Percentiles rank a stretch among this genome's conserved stretches.
Evolutionary conservation across 2,888 invertebrate genomes (phyloP).

Genomic region (Tridacna crocea): DNA sequence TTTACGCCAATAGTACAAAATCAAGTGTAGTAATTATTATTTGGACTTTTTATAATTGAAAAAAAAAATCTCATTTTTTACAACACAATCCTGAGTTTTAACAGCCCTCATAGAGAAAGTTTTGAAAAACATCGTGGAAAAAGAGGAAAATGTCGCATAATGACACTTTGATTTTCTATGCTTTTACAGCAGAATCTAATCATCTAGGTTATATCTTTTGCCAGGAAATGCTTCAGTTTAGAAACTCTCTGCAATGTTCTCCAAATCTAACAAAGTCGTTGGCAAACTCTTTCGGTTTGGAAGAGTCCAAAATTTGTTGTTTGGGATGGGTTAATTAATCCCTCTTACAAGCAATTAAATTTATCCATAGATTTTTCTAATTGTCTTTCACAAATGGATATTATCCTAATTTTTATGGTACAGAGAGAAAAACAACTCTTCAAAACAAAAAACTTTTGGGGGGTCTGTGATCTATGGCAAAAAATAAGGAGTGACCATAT

Average conservation of each 20-base stretch:
- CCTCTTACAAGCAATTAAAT: background rate
- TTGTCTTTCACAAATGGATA: too few relatives aligned
- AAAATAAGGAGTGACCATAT: background rate
- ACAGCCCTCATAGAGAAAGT: background rate
- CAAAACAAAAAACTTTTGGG: background rate
- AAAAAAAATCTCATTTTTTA: background rate
- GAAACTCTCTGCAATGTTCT: too few relatives aligned
- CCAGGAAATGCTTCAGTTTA: background rate
- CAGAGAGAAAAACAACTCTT: too few relatives aligned
- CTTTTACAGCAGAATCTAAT: too few relatives aligned
- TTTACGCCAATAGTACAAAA: too few relatives aligned
- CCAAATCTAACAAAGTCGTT: too few relatives aligned
- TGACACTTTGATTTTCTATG: background rate
- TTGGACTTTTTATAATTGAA: too few relatives aligned
- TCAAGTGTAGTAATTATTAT: too few relatives aligned
- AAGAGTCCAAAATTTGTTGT: background rate
- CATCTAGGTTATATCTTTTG: background rate
- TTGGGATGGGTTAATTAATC: background rate
- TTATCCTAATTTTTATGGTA: too few relatives aligned
- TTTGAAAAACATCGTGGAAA: background rate
- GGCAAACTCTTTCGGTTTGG: too few relatives aligned
- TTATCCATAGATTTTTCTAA: too few relatives aligned
- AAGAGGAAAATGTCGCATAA: background rate
- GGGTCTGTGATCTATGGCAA: background rate
- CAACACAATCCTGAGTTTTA: background rate